Evolutionary conservation across 2,113 vertebrate species (phyloP), one percentile per base, ranked within the genome.

Genomic region (Oceanites oceanicus): DNA sequence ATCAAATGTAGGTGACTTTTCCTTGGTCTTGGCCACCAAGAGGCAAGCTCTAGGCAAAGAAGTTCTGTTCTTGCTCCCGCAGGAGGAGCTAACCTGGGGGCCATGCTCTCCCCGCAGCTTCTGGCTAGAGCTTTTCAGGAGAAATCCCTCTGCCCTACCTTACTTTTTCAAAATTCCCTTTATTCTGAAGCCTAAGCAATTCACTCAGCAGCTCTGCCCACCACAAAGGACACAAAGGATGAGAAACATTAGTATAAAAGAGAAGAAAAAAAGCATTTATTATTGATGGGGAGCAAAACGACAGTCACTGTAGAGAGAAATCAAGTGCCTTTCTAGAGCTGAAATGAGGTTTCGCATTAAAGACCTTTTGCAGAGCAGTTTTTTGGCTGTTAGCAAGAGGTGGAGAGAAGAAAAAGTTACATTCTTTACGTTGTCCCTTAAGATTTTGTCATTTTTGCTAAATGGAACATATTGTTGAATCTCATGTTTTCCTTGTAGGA

Each of bases 381-480:
- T 92, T 90, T 76, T 59, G 81, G 75, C 40, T 84, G n/a, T 76
- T 90, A 73, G 66, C n/a, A 73, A 94, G 55, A 93, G 71, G 27
- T 53, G 19, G 29, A 88, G 38, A 77, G 68, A 86, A 88, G 50
- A 74, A 74, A 91, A 95, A 78, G 47, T 86, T 88, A 42, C 13
- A 40, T 82, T 75, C 83, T 87, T 92, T 52, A 84, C 21, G 6
- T 27, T 52, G 50, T 26, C 53, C 63, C 90, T 86, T 59, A 74
- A 78, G 75, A 81, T 83, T 92, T 93, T 93, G 76, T 71, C 32
- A 49, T 67, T 92, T 85, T 77, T 81, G 65, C 70, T 92, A 94
- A 94, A 93, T 49, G 83, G 83, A 96, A 89, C 88, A 87, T 89
- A 81, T 72, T 90, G 88, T 71, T 85, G 68, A 47, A 81, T 83